Evolutionary conservation across 2,888 invertebrate species (phyloP).

Genomic region (Barypeithes pellucidus): DNA sequence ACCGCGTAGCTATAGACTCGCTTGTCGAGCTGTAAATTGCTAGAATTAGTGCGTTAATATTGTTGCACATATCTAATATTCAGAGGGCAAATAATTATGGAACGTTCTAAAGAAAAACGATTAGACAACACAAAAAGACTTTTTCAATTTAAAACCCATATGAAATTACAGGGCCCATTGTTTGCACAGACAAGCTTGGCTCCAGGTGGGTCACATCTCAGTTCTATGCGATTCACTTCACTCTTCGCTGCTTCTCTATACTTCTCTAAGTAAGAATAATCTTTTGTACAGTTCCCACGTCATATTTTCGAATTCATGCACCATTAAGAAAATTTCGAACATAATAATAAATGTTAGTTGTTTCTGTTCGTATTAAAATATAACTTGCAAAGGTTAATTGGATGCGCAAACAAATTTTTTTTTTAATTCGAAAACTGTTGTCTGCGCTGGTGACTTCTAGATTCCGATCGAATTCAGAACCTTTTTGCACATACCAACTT

Average conservation of each 20-base stretch:
- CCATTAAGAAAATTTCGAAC: not conserved
- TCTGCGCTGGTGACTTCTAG: too few species aligned
- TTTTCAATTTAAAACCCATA: constrained; percentile 53
- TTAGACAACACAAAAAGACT: constrained; percentile 25
- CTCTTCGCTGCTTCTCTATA: constrained; percentile 52
- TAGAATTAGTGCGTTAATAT: too few species aligned
- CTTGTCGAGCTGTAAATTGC: too few species aligned
- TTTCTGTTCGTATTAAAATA: too few species aligned
- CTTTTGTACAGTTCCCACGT: constrained; percentile 33
- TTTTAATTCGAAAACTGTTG: too few species aligned
- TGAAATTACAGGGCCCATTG: constrained; percentile 63
- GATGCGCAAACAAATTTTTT: too few species aligned
- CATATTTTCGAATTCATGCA: not conserved
- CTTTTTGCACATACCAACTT: too few species aligned
- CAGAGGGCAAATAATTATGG: not conserved
- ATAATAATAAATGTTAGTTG: not conserved
- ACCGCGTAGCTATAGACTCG: too few species aligned
- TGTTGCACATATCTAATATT: too few species aligned
- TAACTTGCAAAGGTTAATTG: too few species aligned
- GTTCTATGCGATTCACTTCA: constrained; percentile 57
- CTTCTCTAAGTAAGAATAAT: constrained; percentile 36
- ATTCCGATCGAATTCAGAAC: too few species aligned
- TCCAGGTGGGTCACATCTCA: constrained; percentile 59
- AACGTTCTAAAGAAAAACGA: constrained; percentile 25
- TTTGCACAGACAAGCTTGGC: constrained; percentile 58